Evolutionary conservation across 2,888 invertebrate genomes (phyloP).

Genomic region (Pachliopta kotzebuea): DNA sequence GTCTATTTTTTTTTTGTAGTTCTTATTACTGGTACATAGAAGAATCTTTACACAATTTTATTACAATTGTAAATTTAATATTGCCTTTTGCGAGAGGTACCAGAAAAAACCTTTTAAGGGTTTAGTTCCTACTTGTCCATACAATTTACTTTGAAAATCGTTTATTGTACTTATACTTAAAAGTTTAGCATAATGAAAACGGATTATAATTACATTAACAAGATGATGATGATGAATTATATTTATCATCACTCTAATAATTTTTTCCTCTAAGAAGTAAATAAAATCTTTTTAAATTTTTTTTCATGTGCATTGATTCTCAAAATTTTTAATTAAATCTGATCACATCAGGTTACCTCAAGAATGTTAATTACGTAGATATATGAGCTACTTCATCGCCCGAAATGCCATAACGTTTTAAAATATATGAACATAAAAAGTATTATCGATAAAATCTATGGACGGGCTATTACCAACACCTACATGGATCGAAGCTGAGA

Average conservation of each 20-base stretch:
- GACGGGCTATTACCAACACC: slow-evolving; percentile 15
- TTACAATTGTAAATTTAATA: too few relatives aligned
- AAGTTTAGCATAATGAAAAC: too few relatives aligned
- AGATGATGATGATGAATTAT: background rate
- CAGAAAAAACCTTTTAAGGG: too few relatives aligned
- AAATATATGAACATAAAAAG: slow-evolving; percentile 22
- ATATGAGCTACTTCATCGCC: background rate
- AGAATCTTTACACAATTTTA: too few relatives aligned
- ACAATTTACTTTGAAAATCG: too few relatives aligned
- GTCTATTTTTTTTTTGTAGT: too few relatives aligned
- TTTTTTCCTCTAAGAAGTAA: background rate
- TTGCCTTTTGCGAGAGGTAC: too few relatives aligned
- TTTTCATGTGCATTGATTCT: background rate
- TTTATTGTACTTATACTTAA: too few relatives aligned
- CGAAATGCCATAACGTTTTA: slow-evolving; percentile 12
- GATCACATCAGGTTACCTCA: background rate
- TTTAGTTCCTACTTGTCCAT: too few relatives aligned
- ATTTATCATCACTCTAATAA: background rate
- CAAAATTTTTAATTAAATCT: background rate
- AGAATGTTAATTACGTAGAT: background rate
- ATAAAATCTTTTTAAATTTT: background rate
- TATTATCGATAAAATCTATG: slow-evolving; percentile 19
- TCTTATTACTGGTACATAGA: too few relatives aligned
- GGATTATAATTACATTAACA: too few relatives aligned
- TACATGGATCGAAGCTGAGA: slow-evolving; percentile 12